Evolutionary conservation across 2,888 invertebrate genomes (phyloP), one percentile per base, ranked within the genome.

Genomic region (Bugulina stolonifera): DNA sequence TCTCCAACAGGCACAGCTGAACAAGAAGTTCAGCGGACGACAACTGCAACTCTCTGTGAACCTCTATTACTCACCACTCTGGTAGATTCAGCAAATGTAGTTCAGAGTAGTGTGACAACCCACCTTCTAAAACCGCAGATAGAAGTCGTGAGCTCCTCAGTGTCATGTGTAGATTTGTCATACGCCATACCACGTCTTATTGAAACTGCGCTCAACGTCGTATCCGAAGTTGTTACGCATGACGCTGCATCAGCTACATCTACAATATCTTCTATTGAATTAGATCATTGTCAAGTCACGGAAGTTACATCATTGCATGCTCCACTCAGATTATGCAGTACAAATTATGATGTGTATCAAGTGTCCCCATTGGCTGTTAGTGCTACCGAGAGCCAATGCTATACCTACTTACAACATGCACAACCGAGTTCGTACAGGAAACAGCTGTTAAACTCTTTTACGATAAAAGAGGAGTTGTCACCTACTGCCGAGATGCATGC

Each of bases 401-500:
- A 64, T n/a, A 25, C 64, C 32, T 64, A 32, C 32, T 32, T 64
- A 27, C 64, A 64, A 64, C 64, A 64, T 2, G 27, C 64, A 25
- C 3, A 14, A 25, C 64, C 64, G 5, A 64, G 64, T n/a, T 29
- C 29, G 29, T 64, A 29, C 64, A 22, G 32, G 14, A 64, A 64
- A n/a, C 64, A 64, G 18, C 34, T 64, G 14, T 2, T 64, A 25
- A 64, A 64, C n/a, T 64, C 64, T 32, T 64, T 64, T 32, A 32
- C 64, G 10, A n/a, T 64, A 14, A 64, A 32, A 34, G 64, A 64
- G n/a, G 25, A 64, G 32, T 32, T 64, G 14, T 64, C 64, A 29
- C 64, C 64, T n/a, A 64, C 64, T 29, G 64, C 64, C 10, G 64
- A 64, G 64, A 32, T 10, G 25, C n/a, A 5, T 64, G 64, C 64